Evolutionary conservation across 2,113 vertebrate genomes (phyloP).

Genomic region (Syrrhaptes paradoxus): DNA sequence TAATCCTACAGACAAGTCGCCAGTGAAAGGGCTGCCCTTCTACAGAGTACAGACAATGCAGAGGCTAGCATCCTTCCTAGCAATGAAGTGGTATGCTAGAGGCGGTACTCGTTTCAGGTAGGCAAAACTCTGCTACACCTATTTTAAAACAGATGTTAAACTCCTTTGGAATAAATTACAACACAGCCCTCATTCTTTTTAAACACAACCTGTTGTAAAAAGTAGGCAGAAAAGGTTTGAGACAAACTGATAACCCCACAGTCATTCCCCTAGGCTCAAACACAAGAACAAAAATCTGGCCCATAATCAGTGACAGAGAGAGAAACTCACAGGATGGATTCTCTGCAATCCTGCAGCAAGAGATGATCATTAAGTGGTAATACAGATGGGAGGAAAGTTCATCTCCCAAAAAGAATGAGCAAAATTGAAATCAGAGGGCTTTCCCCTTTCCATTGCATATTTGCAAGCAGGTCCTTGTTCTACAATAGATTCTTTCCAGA

Average conservation of each 20-base stretch:
- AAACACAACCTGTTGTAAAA: background rate
- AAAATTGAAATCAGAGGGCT: background rate
- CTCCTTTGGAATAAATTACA: background rate
- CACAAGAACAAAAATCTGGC: background rate
- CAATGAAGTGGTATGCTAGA: no score
- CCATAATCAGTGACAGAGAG: background rate
- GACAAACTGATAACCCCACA: background rate
- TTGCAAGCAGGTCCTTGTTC: background rate
- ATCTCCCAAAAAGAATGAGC: background rate
- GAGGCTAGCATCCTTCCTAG: background rate
- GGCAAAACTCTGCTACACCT: background rate
- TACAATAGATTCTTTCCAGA: background rate
- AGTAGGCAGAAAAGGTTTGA: background rate
- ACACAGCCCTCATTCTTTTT: background rate
- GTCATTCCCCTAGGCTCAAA: background rate
- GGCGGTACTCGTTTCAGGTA: background rate
- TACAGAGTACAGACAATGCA: fast-evolving
- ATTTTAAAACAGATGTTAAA: background rate
- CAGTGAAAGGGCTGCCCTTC: background rate
- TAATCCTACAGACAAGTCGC: background rate
- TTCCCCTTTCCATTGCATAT: background rate
- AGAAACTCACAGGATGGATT: background rate
- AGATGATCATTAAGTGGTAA: background rate
- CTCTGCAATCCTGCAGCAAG: background rate
- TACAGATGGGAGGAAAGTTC: background rate